Evolutionary conservation across 2,113 vertebrate species (phyloP), one percentile per base, ranked within the genome.

Genomic region (Calonectris borealis): DNA sequence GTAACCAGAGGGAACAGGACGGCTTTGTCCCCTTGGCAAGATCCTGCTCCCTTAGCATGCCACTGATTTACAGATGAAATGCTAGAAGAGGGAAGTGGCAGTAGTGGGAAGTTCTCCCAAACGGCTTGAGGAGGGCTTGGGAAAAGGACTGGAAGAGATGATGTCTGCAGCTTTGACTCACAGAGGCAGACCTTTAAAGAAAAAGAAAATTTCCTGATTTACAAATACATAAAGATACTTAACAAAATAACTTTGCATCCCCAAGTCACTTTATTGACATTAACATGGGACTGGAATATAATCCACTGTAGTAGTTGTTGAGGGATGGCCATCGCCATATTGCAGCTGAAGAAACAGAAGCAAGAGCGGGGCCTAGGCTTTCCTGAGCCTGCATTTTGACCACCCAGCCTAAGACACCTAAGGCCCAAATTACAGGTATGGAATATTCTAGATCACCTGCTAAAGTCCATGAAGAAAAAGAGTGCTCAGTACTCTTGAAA

Each of bases 291-390:
- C 44, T 26, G 26, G 42, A 70, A 64, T 29, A 46, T 3, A 70
- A 49, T 18, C 32, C 40, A 69, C 5, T 2, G 9, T 3, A 68
- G 51, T 10, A 46, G 57, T 3, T n/a, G 22, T 11, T 58, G 60
- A 55, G n/a, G 48, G 17, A 51, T 40, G 58, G 20, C 13, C 15
- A 32, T n/a, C 38, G 84, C 55, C 17, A 4, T n/a, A 18, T 7
- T 3, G 15, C 25, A 73, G 52, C 48, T 20, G 58, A 83, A 71
- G 42, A 68, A 78, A 51, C 2, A 84, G 70, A 71, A 57, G 16
- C 17, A 55, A 29, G 5, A 36, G 65, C 0, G 0, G 21, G n/a
- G 40, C n/a, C 22, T 8, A 19, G 29, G 36, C 68, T 70, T 70
- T 44, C 31, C 29, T 20, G 11, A 75, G 26, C 20, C n/a, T 38